These are phyloP conservation scores for Odocoileus virginianus DNA, from an alignment of 2,113 vertebrate genomes.

Conservation along the genomic window DNA sequence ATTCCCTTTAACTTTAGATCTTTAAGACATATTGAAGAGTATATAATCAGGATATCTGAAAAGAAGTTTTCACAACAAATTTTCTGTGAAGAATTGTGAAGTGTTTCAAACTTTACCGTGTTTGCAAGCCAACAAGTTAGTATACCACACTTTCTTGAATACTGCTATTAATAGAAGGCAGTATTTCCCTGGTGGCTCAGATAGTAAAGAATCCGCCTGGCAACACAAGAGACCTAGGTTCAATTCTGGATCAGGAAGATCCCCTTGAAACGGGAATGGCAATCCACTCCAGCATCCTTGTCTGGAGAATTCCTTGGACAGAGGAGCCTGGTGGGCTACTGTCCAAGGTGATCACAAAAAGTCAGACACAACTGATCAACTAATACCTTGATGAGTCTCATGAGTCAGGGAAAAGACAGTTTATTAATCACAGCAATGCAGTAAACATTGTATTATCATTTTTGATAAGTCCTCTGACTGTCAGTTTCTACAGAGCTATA, in stretches of 20 bases:
- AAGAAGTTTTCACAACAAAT: background rate
- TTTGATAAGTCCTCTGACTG: background rate
- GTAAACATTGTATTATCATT: background rate
- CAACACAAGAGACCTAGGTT: background rate
- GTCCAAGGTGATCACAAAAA: background rate
- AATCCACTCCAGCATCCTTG: background rate
- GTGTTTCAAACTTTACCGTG: background rate
- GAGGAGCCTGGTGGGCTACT: background rate
- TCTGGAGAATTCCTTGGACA: background rate
- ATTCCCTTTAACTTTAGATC: background rate
- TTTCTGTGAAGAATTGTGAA: background rate
- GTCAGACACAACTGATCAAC: background rate
- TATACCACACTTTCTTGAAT: background rate
- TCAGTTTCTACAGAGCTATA: background rate
- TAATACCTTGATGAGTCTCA: background rate
- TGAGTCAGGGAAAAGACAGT: background rate
- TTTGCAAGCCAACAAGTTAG: background rate
- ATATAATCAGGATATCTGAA: background rate
- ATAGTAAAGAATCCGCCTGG: background rate
- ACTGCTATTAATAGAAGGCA: background rate
- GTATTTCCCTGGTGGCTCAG: background rate
- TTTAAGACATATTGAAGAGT: background rate
- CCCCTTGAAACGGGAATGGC: background rate
- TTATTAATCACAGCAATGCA: background rate
- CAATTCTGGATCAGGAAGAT: background rate